A percentile compares a stretch with the other conserved stretches of the same genome.
Evolutionary conservation across 2,797 vertebrate genomes (phyloP).

Genomic region (Trematomus bernacchii): DNA sequence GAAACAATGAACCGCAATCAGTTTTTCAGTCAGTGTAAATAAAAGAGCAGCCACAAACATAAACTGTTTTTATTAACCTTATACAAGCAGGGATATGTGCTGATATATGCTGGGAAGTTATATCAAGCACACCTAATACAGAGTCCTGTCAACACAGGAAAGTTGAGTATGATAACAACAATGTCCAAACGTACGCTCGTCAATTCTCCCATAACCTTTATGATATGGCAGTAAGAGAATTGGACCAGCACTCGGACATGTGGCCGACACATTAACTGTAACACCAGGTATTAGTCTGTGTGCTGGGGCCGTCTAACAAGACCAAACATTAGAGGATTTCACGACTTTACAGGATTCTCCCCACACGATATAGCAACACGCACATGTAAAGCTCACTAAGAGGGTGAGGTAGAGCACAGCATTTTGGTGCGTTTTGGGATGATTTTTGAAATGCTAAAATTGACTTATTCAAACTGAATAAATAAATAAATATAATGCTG

Average conservation of each 20-base stretch:
- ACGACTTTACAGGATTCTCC: slow-evolving; percentile 62
- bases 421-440: background rate
- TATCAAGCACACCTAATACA: background rate
- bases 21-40: background rate
- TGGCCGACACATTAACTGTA: slow-evolving; percentile 70
- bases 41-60: background rate
- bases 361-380: slow-evolving; percentile 56
- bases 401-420: background rate
- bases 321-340: slow-evolving; percentile 66
- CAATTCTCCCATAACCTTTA: slow-evolving; percentile 4
- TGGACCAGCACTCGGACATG: slow-evolving; percentile 52
- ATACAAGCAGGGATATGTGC: background rate
- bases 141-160: slow-evolving; percentile 12
- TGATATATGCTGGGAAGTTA: background rate
- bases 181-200: background rate
- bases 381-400: slow-evolving; percentile 21
- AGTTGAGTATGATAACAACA: slow-evolving; percentile 7
- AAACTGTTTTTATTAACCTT: background rate
- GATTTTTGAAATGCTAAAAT: background rate
- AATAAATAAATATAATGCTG: background rate
- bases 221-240: slow-evolving; percentile 19
- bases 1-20: background rate
- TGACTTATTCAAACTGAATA: background rate
- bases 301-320: slow-evolving; percentile 49
- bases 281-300: slow-evolving; percentile 61